Evolutionary conservation across 1,140 invertebrate genomes (phyloP).

Genomic region (Diorhabda elongata): DNA sequence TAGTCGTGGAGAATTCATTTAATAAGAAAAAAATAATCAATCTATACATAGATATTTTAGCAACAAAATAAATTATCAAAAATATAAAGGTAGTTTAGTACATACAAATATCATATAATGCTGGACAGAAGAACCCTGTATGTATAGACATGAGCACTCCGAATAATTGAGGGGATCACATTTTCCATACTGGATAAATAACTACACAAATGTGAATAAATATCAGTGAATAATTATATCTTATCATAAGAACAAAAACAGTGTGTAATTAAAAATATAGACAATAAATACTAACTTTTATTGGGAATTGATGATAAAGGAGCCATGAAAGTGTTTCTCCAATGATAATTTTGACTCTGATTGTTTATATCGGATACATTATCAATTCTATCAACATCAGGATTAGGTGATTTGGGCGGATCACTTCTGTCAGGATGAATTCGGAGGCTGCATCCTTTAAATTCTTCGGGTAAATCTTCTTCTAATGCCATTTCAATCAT

Average conservation of each 20-base stretch:
- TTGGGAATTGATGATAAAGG: constrained; percentile 35
- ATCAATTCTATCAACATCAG: constrained; percentile 21
- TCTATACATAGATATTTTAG: neutral
- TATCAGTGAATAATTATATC: neutral
- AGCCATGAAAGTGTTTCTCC: constrained; percentile 34
- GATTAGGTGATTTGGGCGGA: constrained; percentile 11
- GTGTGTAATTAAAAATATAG: constrained; percentile 13
- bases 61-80: neutral
- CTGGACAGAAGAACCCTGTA: constrained; percentile 17
- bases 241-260: constrained; percentile 4
- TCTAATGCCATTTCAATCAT: constrained; percentile 35
- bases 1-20: too few relatives aligned
- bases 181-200: constrained; percentile 9
- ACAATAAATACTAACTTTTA: constrained; percentile 31
- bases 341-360: constrained; percentile 36
- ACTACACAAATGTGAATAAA: neutral
- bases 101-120: constrained; percentile 11
- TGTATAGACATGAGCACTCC: constrained; percentile 18
- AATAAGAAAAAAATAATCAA: neutral
- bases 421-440: constrained; percentile 28
- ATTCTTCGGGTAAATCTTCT: constrained; percentile 41
- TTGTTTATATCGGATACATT: constrained; percentile 25
- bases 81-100: neutral
- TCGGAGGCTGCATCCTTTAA: constrained; percentile 40
- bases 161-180: constrained; percentile 7